These are phyloP conservation scores for Sula dactylatra DNA, from an alignment of 2,113 vertebrate species.

Conservation along the genomic window DNA sequence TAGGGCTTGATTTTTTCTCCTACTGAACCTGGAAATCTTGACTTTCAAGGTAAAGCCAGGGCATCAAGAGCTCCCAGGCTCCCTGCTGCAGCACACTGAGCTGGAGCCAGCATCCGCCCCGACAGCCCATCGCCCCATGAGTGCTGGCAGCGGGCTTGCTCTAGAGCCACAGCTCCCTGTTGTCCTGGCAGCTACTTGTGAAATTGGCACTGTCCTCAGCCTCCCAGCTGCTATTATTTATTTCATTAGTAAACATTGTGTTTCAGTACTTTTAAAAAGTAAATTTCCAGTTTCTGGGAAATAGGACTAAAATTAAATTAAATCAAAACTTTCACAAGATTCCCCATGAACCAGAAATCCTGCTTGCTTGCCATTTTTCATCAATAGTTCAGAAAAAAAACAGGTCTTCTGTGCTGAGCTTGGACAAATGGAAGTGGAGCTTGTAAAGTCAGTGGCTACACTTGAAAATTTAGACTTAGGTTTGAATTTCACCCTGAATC, in stretches of 20 bases:
- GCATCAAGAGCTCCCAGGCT: background rate
- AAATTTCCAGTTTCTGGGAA: conserved; percentile 53
- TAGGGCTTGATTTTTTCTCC: background rate
- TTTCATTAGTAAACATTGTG: background rate
- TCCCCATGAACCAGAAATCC: background rate
- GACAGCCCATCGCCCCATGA: accelerated
- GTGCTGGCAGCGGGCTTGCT: background rate
- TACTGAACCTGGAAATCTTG: background rate
- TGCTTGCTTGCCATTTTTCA: background rate
- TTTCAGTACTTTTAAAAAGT: background rate
- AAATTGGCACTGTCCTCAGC: background rate
- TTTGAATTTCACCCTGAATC: background rate
- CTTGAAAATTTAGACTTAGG: background rate
- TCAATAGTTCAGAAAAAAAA: background rate
- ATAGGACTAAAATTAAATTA: background rate
- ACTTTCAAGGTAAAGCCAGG: background rate
- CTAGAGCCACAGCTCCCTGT: background rate
- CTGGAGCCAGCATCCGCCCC: background rate
- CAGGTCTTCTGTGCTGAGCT: background rate
- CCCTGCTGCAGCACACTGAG: background rate
- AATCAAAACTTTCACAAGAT: conserved; percentile 28
- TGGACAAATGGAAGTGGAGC: background rate
- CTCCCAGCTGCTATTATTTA: conserved; percentile 42
- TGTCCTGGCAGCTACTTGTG: background rate
- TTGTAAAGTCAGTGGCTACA: background rate